Percentiles rank a stretch among this genome's conserved stretches.
These are phyloP conservation scores for Euwallacea similis DNA, from an alignment of 1,140 invertebrate genomes.

Conservation along the genomic window DNA sequence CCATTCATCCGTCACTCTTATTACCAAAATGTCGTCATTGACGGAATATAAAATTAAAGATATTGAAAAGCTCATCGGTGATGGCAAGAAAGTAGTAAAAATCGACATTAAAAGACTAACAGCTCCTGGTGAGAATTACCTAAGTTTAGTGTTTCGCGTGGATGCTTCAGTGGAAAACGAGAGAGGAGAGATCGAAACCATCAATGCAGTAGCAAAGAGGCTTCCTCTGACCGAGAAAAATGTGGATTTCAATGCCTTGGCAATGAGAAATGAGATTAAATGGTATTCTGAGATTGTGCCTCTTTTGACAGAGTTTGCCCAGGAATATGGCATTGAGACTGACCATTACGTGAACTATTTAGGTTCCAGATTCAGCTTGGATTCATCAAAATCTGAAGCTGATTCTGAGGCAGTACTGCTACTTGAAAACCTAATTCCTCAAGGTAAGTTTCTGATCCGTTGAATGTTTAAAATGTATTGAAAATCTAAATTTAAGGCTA, in stretches of 20 bases:
- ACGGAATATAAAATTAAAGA: background rate
- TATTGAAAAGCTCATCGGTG: background rate
- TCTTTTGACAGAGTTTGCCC: background rate
- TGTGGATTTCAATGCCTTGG: background rate
- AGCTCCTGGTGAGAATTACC: conserved; percentile 8
- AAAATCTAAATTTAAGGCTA: conserved; percentile 49
- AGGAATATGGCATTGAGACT: background rate
- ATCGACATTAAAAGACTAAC: background rate
- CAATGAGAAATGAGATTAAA: conserved; percentile 2
- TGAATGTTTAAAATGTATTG: background rate
- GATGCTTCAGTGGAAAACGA: background rate
- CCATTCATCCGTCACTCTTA: too few relatives aligned
- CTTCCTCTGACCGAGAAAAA: background rate
- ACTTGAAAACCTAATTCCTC: conserved; percentile 1
- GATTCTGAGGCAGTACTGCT: background rate
- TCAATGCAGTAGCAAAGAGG: conserved; percentile 1
- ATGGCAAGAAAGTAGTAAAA: background rate
- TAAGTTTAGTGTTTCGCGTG: conserved; percentile 4
- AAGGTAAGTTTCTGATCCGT: background rate
- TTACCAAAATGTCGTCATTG: background rate
- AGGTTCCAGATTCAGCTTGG: conserved; percentile 4
- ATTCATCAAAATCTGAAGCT: background rate
- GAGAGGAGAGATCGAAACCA: background rate
- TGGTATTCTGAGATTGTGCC: conserved; percentile 8
- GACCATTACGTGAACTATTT: background rate